These are phyloP conservation scores for Entosphenus tridentatus DNA, from an alignment of 2,113 vertebrate species.

Conservation along the genomic window DNA sequence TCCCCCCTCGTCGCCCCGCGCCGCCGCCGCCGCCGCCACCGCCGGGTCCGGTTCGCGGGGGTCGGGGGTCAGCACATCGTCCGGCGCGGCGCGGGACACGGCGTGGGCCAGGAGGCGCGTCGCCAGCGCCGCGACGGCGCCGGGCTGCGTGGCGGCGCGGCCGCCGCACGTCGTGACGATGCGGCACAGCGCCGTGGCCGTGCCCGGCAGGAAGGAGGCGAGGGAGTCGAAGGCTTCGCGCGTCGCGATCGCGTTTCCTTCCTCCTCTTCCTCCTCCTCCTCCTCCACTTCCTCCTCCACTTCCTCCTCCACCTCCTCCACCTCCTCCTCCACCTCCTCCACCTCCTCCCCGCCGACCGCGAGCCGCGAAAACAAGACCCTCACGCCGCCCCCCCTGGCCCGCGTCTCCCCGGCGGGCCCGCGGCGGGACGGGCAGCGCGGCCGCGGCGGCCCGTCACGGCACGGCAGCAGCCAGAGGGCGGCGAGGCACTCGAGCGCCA, in stretches of 20 bases:
- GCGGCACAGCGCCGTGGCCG: constrained; percentile 31
- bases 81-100: constrained; percentile 43
- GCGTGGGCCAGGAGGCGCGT: constrained; percentile 37
- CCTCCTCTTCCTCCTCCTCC: constrained; percentile 15
- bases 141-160: constrained; percentile 56
- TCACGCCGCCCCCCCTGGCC: too few species aligned
- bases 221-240: constrained; percentile 18
- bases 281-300: constrained; percentile 16
- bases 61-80: constrained; percentile 28
- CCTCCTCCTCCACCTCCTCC: too few species aligned
- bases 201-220: constrained; percentile 71
- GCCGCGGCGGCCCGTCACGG: constrained; percentile 30
- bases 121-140: constrained; percentile 30
- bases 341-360: too few species aligned
- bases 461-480: constrained; percentile 27
- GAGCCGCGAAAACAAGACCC: too few species aligned
- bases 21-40: not conserved
- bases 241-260: constrained; percentile 17
- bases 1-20: too few species aligned
- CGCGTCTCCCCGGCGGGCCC: too few species aligned
- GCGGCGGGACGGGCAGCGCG: too few species aligned
- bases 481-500: constrained; percentile 37
- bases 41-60: constrained; percentile 14
- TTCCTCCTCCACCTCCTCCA: too few species aligned
- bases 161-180: constrained; percentile 22